Conservation (phyloP, 2,113 vertebrate genomes). For the Neofelis nebulosa region DNA sequence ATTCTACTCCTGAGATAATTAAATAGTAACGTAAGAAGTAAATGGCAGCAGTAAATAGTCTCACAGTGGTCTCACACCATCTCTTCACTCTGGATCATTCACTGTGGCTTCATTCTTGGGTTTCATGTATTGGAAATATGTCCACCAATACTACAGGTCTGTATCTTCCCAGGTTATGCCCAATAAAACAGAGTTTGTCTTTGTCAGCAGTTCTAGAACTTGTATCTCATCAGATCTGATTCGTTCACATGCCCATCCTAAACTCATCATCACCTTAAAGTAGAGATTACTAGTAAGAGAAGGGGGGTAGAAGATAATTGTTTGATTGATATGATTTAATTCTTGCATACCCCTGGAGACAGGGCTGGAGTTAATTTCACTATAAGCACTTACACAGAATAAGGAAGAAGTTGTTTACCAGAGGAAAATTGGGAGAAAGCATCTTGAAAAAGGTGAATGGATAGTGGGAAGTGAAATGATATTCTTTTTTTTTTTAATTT, state of each 20-base stretch:
- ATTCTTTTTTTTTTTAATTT: background rate
- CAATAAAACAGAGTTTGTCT: background rate
- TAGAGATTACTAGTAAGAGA: background rate
- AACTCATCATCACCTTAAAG: background rate
- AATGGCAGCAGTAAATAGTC: background rate
- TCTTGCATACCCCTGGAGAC: background rate
- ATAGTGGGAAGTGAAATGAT: background rate
- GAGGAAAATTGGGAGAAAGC: slow-evolving; percentile 6
- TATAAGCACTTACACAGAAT: background rate
- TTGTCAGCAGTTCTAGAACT: background rate
- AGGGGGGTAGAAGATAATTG: background rate
- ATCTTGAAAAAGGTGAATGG: slow-evolving; percentile 9
- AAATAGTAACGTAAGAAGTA: background rate
- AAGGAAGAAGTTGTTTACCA: slow-evolving; percentile 30
- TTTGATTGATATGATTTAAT: background rate
- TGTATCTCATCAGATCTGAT: background rate
- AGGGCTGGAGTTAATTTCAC: background rate
- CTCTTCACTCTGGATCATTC: background rate
- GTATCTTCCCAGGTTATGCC: background rate
- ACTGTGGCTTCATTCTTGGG: background rate
- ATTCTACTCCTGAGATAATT: background rate
- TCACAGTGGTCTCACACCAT: background rate
- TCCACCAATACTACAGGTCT: background rate
- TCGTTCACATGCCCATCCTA: background rate
- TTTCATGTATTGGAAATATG: background rate